A percentile compares a stretch with the other conserved stretches of the same genome.
Evolutionary conservation across 2,888 invertebrate species (phyloP).

Genomic region (Podotricha telesiphe): DNA sequence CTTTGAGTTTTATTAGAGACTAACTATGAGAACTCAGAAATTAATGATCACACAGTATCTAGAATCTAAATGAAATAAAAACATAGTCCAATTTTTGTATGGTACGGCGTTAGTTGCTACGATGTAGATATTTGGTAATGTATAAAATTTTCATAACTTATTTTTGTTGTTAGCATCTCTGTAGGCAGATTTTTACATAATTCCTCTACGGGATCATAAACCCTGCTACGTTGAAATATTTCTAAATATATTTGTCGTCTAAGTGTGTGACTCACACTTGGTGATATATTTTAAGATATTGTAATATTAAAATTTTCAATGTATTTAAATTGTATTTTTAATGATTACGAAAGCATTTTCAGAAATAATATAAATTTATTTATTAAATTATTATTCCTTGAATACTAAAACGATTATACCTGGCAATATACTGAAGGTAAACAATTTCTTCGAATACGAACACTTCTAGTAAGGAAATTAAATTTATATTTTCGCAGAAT

Average conservation of each 20-base stretch:
- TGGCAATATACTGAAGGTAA: constrained; percentile 4
- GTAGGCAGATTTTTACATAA: background rate
- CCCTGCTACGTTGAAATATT: too few relatives aligned
- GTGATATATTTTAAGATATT: too few relatives aligned
- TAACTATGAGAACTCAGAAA: too few relatives aligned
- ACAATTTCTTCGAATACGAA: constrained; percentile 11
- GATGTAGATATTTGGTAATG: background rate
- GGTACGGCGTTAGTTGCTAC: background rate
- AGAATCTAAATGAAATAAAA: too few relatives aligned
- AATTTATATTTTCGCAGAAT: constrained; percentile 21
- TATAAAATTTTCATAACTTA: background rate
- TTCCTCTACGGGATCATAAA: background rate
- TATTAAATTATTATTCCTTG: background rate
- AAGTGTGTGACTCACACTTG: too few relatives aligned
- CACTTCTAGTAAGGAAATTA: constrained; percentile 7
- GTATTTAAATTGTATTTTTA: background rate
- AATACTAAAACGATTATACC: background rate
- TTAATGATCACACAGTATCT: too few relatives aligned
- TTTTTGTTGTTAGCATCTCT: background rate
- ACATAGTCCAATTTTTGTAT: background rate
- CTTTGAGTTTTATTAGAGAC: too few relatives aligned
- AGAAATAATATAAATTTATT: background rate
- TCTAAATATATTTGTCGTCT: too few relatives aligned
- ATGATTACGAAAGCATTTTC: background rate
- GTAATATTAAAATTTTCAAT: too few relatives aligned